These are phyloP conservation scores for Turritopsis rubra DNA, from an alignment of 30 jellyfish, hydroid and myxozoan genomes.

Conservation along the genomic window DNA sequence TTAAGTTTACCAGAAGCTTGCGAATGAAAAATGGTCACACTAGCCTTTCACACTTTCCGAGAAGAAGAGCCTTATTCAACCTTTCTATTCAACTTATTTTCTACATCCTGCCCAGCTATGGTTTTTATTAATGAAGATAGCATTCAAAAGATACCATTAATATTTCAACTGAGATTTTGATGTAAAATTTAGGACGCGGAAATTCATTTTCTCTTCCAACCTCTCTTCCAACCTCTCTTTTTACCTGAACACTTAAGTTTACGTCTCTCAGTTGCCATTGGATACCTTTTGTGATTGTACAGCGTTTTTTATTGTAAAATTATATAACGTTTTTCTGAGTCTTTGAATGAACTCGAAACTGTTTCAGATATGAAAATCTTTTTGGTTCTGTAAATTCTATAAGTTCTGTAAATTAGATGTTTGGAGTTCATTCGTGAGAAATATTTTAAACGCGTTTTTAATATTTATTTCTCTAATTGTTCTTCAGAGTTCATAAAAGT, in stretches of 20 bases:
- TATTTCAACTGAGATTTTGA: background rate
- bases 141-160: background rate
- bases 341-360: background rate
- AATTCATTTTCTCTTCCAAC: background rate
- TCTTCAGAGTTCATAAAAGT: background rate
- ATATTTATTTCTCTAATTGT: background rate
- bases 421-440: background rate
- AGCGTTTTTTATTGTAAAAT: conserved; percentile 16
- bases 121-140: background rate
- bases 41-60: too few relatives aligned
- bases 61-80: background rate
- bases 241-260: background rate
- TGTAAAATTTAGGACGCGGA: background rate
- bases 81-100: background rate
- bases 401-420: too few relatives aligned
- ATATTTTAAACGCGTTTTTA: background rate
- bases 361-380: background rate
- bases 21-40: background rate
- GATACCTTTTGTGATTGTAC: background rate
- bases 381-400: background rate
- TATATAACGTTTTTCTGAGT: conserved; percentile 11
- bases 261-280: background rate
- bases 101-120: background rate
- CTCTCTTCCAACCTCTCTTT: background rate
- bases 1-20: background rate